Evolutionary conservation across 1,140 invertebrate genomes (phyloP), one percentile per base, ranked within the genome.

Genomic region (Archivesica marissinica): DNA sequence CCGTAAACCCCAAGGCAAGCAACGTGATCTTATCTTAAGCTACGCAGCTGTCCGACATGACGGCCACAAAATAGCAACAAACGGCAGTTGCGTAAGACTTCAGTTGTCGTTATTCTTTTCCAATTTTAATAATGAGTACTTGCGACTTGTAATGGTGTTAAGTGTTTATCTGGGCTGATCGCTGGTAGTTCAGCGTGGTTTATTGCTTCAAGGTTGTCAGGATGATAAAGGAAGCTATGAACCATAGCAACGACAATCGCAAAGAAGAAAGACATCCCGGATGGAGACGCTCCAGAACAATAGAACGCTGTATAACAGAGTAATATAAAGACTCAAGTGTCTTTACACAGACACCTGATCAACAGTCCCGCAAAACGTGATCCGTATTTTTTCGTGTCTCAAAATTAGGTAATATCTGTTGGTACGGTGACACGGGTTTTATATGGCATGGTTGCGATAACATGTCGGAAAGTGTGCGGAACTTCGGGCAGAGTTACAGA

Each of bases 91-190:
- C 77, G 77, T 47, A 79, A 79, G 79, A 33, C 25, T 23, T 39
- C 50, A 25, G 66, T 66, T 52, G 35, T 56, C 35, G 17, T 33
- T 41, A 81, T 81, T 81, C 66, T 81, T 54, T 66, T 81, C 56
- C 50, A 59, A 74, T 75, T 83, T 50, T 56, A 41, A 83, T 83
- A 83, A 83, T 75, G 70, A 83, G 30, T 39, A 47, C 33, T 75
- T 74, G 54, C 52, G 41, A 52, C 50, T 61, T 33, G 68, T 61
- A 54, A 75, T 38, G 30, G 80, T 83, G 80, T 83, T 75, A 75
- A 83, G 66, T 83, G 80, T 83, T 83, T 83, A 83, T 83, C 80
- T 59, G 35, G 20, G 28, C 56, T 47, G 66, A 83, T 83, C 80
- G 39, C 44, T 75, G 52, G 70, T 83, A 56, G 35, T 75, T 61